Percentiles rank a stretch among this genome's conserved stretches.
These are phyloP conservation scores for Ptilorrhoa leucosticta DNA, from an alignment of 2,113 vertebrate species.

Conservation along the genomic window DNA sequence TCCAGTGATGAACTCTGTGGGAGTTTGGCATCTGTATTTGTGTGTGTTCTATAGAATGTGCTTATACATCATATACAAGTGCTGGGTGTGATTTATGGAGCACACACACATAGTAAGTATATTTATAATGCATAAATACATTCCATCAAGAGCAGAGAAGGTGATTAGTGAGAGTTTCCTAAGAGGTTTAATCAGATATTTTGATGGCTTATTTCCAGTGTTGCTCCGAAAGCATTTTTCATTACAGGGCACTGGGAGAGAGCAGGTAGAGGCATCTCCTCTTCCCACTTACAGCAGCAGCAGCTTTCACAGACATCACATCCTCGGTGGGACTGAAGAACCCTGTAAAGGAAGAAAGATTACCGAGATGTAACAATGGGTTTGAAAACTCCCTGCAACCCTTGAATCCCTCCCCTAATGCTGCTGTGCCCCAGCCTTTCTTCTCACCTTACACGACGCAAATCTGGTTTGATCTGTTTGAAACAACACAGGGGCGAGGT, in stretches of 20 bases:
- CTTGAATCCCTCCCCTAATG: not conserved
- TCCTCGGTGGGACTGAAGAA: not conserved
- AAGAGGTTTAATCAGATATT: constrained; percentile 48
- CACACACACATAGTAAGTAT: not conserved
- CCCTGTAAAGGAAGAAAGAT: not conserved
- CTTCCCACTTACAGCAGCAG: not conserved
- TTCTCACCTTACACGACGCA: not conserved
- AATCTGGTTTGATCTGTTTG: not conserved
- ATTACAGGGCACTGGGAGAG: not conserved
- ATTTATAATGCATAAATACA: constrained; percentile 57
- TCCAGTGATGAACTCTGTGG: constrained; percentile 49
- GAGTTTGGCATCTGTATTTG: constrained; percentile 57
- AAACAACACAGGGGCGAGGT: not conserved
- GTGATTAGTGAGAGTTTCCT: constrained; percentile 52
- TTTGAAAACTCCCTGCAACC: not conserved
- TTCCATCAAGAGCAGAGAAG: constrained; percentile 5
- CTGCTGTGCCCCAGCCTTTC: not conserved
- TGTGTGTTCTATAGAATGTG: constrained; percentile 43
- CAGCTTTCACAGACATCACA: not conserved
- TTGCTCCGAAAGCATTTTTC: constrained; percentile 25
- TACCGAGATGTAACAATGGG: not conserved
- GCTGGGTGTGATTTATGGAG: constrained; percentile 38
- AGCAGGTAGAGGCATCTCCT: not conserved
- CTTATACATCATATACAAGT: constrained; percentile 37
- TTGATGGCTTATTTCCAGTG: constrained; percentile 32